Evolutionary conservation across 2,113 vertebrate genomes (phyloP).

Genomic region (Tragulus kanchil): DNA sequence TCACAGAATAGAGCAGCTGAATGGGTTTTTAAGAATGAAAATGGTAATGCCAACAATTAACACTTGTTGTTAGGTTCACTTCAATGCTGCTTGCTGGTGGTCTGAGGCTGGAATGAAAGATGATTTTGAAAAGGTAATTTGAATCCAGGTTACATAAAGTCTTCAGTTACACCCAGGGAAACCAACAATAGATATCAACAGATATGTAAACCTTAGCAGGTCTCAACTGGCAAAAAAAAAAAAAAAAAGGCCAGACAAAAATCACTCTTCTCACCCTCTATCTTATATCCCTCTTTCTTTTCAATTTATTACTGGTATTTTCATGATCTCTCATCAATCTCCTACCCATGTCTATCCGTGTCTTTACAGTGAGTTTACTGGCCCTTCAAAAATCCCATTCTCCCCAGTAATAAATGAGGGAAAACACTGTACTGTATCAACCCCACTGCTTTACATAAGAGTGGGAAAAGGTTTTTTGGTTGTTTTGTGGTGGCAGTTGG

Average conservation of each 20-base stretch:
- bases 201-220: not conserved
- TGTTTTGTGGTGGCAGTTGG: not conserved
- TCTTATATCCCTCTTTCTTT: not conserved
- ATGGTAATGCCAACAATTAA: constrained; percentile 3
- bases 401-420: not conserved
- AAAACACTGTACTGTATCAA: constrained; percentile 14
- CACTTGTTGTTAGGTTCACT: not conserved
- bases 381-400: not conserved
- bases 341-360: not conserved
- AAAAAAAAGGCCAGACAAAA: not conserved
- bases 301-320: not conserved
- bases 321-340: not conserved
- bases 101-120: not conserved
- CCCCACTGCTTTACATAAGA: not conserved
- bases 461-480: not conserved
- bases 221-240: not conserved
- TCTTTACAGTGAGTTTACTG: constrained; percentile 20
- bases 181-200: not conserved
- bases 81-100: not conserved
- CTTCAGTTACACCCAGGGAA: not conserved
- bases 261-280: not conserved
- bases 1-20: not conserved
- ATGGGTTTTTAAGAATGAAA: not conserved
- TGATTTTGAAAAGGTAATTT: not conserved
- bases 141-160: not conserved